These are phyloP conservation scores for Climacteris rufus DNA, from an alignment of 2,113 vertebrate genomes.

Conservation along the genomic window DNA sequence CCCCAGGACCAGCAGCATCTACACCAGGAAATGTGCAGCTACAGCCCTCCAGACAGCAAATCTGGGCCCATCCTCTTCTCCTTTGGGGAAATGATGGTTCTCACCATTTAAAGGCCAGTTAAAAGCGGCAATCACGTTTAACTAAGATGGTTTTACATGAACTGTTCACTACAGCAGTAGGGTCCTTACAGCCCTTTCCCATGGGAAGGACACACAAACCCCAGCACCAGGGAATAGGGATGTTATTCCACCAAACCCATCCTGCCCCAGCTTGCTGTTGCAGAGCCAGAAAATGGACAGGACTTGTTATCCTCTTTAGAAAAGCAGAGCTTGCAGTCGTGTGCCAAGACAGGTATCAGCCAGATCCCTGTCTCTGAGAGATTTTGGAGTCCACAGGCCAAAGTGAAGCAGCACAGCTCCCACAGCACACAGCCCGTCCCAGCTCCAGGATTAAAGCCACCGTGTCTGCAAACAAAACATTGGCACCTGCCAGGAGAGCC, in stretches of 20 bases:
- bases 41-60: background rate
- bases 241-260: background rate
- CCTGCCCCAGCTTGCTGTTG: background rate
- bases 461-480: background rate
- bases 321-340: background rate
- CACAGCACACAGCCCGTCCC: rapidly evolving
- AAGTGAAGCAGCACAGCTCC: background rate
- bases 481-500: background rate
- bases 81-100: background rate
- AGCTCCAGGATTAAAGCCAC: conserved; percentile 25
- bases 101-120: background rate
- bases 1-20: background rate
- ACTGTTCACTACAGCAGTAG: background rate
- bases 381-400: background rate
- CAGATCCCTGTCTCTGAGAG: background rate
- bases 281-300: background rate
- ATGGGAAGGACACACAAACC: background rate
- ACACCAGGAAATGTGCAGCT: background rate
- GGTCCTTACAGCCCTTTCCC: background rate
- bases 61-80: background rate
- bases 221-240: background rate
- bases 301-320: background rate
- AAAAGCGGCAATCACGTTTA: background rate
- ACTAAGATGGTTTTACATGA: background rate
- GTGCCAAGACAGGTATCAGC: conserved; percentile 32